These are phyloP conservation scores for Ceramica pisi DNA, from an alignment of 2,888 invertebrate species.

Conservation along the genomic window DNA sequence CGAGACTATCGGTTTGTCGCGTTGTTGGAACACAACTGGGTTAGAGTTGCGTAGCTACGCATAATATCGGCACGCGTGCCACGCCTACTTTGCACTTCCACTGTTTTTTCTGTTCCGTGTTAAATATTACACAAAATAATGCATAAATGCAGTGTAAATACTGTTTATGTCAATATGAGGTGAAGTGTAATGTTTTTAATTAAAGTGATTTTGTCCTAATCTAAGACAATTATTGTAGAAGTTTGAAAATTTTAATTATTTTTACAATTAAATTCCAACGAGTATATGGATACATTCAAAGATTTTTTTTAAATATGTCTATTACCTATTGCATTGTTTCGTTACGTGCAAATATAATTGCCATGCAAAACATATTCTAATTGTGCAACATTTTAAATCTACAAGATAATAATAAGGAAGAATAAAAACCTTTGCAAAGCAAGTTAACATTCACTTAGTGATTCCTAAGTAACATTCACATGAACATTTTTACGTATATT, in stretches of 20 bases:
- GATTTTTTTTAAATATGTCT: constrained; percentile 17
- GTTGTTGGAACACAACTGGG: too few relatives aligned
- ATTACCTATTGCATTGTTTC: constrained; percentile 44
- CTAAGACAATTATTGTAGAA: constrained; percentile 43
- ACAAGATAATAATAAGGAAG: constrained; percentile 42
- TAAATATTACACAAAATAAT: constrained; percentile 35
- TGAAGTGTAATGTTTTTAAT: constrained; percentile 29
- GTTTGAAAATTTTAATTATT: constrained; percentile 20
- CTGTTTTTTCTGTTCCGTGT: too few relatives aligned
- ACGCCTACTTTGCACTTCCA: too few relatives aligned
- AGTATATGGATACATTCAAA: constrained; percentile 30
- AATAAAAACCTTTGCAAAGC: constrained; percentile 47
- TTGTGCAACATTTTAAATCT: constrained; percentile 61
- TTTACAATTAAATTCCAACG: constrained; percentile 31
- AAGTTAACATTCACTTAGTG: constrained; percentile 38
- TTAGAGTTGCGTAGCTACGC: too few relatives aligned
- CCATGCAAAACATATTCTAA: constrained; percentile 56
- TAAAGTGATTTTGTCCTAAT: constrained; percentile 34
- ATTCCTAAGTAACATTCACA: constrained; percentile 34
- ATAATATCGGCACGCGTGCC: too few relatives aligned
- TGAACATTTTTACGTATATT: constrained; percentile 51
- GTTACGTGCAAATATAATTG: constrained; percentile 49
- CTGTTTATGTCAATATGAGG: constrained; percentile 27
- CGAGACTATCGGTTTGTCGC: too few relatives aligned
- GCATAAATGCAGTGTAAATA: constrained; percentile 62